A percentile compares a stretch with the other conserved stretches of the same genome.
phyloP scores from a whole-genome alignment of 2,113 vertebrate genomes.

The Columbina picui region DNA sequence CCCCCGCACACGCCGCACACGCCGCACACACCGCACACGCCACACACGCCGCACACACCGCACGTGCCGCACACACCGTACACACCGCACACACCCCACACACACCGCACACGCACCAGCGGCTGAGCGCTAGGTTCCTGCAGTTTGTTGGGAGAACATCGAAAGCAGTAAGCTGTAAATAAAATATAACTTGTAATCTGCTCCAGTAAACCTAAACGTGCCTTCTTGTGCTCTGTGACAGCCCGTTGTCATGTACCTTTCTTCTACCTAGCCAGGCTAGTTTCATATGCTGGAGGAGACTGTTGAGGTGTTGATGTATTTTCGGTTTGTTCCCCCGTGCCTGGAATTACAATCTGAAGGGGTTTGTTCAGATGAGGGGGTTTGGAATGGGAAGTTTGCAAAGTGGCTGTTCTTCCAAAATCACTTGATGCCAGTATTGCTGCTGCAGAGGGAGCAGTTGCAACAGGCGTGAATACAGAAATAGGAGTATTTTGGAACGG shows the following conservation, averaged over 20 bases:
- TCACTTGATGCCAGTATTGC: neutral
- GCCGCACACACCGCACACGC: neutral
- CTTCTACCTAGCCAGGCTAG: rapidly evolving
- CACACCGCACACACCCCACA: too few species aligned
- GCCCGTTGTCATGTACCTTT: neutral
- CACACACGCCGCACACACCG: too few species aligned
- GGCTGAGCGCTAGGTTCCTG: rapidly evolving
- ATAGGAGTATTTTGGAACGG: neutral
- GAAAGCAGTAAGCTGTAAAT: neutral
- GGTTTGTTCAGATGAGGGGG: neutral
- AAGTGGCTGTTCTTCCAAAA: neutral
- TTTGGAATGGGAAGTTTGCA: neutral
- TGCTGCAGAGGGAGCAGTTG: neutral
- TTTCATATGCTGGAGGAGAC: neutral
- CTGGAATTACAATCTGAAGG: neutral
- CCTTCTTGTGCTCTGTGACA: neutral
- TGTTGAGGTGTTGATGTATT: rapidly evolving
- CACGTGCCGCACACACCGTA: too few species aligned
- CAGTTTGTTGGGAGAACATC: neutral
- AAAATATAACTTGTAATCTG: neutral
- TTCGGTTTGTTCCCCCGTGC: neutral
- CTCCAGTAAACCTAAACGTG: neutral
- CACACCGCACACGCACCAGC: neutral
- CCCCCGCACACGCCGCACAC: neutral
- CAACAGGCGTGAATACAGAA: neutral